Conservation (phyloP, 2,113 vertebrate genomes). For the Pao palembangensis region DNA sequence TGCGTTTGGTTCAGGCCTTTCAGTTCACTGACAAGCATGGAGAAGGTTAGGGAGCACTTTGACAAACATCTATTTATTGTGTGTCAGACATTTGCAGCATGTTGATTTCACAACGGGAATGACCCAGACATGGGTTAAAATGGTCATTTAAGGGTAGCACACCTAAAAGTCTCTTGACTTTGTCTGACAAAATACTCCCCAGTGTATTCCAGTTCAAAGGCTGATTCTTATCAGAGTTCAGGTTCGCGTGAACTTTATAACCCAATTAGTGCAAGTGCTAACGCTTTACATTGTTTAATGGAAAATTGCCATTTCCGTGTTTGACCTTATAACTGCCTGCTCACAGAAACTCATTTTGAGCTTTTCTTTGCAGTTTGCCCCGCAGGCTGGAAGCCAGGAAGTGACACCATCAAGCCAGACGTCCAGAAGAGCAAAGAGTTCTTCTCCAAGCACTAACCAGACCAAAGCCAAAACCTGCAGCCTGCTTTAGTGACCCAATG, state of each 20-base stretch:
- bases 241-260: neutral
- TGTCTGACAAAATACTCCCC: neutral
- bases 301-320: neutral
- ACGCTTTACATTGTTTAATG: neutral
- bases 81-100: neutral
- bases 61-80: too few species aligned
- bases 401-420: constrained; percentile 97
- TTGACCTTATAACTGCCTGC: constrained; percentile 2
- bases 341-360: constrained; percentile 41
- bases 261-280: neutral
- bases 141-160: neutral
- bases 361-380: constrained; percentile 87
- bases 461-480: constrained; percentile 37
- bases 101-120: neutral
- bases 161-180: neutral
- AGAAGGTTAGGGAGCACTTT: constrained; percentile 80
- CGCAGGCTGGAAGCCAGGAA: constrained; percentile 97
- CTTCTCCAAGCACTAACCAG: constrained; percentile 89
- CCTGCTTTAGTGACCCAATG: constrained; percentile 53
- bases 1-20: constrained; percentile 95
- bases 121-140: neutral
- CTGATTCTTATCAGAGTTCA: constrained; percentile 2
- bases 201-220: constrained; percentile 2
- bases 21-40: constrained; percentile 97
- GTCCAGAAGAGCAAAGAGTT: constrained; percentile 94